Conservation (phyloP, 2,113 vertebrate species). For the Eubucco bourcierii region DNA sequence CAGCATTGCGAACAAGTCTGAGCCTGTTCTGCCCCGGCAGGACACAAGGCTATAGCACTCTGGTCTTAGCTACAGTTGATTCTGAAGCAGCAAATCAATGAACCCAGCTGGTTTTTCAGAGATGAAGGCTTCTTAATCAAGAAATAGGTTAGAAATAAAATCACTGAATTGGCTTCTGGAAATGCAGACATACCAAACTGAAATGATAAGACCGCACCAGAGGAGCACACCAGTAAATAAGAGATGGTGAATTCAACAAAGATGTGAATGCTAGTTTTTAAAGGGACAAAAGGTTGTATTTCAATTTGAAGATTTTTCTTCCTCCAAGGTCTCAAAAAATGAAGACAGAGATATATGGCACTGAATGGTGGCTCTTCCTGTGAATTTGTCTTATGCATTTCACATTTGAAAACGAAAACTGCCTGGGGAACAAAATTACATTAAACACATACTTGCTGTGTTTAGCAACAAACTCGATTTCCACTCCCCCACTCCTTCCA, state of each 20-base stretch:
- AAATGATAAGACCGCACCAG: background rate
- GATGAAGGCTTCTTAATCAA: background rate
- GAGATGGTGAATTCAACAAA: background rate
- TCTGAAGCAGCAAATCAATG: background rate
- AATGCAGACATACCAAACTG: background rate
- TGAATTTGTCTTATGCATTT: background rate
- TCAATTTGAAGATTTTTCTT: background rate
- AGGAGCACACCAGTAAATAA: background rate
- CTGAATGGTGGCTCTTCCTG: background rate
- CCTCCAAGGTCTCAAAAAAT: background rate
- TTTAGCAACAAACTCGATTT: background rate
- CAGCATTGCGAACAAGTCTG: no score
- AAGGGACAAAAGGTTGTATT: background rate
- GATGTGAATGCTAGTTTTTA: background rate
- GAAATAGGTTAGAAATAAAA: background rate
- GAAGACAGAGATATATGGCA: background rate
- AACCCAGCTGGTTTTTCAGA: background rate
- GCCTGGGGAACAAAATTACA: background rate
- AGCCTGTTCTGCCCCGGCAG: no score
- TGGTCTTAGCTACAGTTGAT: background rate
- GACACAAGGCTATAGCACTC: background rate
- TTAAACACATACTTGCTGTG: background rate
- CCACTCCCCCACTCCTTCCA: accelerated
- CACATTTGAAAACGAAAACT: background rate
- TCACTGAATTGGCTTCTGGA: background rate